Evolutionary conservation across 1,140 invertebrate genomes (phyloP).

Genomic region (Planococcus citri): DNA sequence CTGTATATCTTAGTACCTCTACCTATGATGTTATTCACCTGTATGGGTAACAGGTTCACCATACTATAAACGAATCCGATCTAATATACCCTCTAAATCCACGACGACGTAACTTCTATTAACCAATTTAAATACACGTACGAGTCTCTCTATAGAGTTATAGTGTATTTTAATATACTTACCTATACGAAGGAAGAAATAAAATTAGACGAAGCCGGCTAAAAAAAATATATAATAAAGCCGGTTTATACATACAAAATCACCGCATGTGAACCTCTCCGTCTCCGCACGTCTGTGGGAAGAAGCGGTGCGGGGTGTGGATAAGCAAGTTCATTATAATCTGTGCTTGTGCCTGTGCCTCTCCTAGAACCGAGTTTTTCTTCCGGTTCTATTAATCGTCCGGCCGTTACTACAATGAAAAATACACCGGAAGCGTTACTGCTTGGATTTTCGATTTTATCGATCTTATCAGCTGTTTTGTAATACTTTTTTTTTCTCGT

Average conservation of each 20-base stretch:
- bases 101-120: not conserved
- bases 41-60: slow-evolving; percentile 6
- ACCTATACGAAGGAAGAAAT: too few species aligned
- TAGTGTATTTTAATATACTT: too few species aligned
- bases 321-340: not conserved
- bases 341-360: not conserved
- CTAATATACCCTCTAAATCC: not conserved
- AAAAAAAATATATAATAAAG: not conserved
- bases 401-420: not conserved
- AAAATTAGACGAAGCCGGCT: not conserved
- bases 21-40: not conserved
- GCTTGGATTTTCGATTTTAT: not conserved
- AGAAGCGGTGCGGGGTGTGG: not conserved
- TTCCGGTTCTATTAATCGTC: not conserved
- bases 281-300: too few species aligned
- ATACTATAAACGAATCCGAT: not conserved
- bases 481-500: not conserved
- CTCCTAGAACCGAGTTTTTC: not conserved
- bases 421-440: not conserved
- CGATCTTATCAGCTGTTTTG: not conserved
- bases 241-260: not conserved
- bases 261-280: too few species aligned
- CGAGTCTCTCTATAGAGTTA: too few species aligned
- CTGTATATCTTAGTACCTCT: too few species aligned
- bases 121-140: not conserved